phyloP scores from a whole-genome alignment of 1,140 invertebrate genomes.

The Geopemphigus sp. region DNA sequence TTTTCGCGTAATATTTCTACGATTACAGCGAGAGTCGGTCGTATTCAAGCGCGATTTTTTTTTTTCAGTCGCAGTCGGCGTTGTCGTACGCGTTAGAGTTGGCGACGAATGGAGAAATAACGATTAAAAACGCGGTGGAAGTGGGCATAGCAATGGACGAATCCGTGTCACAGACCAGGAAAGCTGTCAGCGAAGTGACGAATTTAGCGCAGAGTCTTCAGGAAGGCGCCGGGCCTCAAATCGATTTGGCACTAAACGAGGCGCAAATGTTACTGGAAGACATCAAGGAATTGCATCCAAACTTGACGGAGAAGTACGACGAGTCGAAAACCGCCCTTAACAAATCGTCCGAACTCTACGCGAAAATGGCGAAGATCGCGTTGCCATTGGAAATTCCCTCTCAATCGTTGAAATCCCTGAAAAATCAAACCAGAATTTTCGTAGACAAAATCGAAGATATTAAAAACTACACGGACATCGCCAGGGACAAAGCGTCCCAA shows the following conservation, averaged over 20 bases:
- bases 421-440: constrained; percentile 63
- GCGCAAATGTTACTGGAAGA: constrained; percentile 68
- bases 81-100: constrained; percentile 57
- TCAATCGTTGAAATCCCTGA: constrained; percentile 59
- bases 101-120: constrained; percentile 55
- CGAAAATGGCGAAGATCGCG: constrained; percentile 66
- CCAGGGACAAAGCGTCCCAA: constrained; percentile 62
- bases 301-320: constrained; percentile 10
- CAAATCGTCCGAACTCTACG: constrained; percentile 65
- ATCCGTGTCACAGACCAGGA: constrained; percentile 46
- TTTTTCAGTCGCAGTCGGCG: constrained; percentile 16
- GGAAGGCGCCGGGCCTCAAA: constrained; percentile 61
- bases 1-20: constrained; percentile 18
- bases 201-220: constrained; percentile 52
- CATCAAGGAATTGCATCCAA: constrained; percentile 57
- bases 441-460: constrained; percentile 72
- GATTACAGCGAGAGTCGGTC: too few relatives aligned
- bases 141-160: constrained; percentile 45
- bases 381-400: constrained; percentile 66
- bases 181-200: constrained; percentile 51
- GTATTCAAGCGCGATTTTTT: too few relatives aligned
- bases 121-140: constrained; percentile 48
- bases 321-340: constrained; percentile 52
- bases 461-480: constrained; percentile 64
- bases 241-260: constrained; percentile 72